A percentile compares a stretch with the other conserved stretches of the same genome.
phyloP scores from a whole-genome alignment of 2,797 vertebrate genomes.

The Chelmon rostratus region DNA sequence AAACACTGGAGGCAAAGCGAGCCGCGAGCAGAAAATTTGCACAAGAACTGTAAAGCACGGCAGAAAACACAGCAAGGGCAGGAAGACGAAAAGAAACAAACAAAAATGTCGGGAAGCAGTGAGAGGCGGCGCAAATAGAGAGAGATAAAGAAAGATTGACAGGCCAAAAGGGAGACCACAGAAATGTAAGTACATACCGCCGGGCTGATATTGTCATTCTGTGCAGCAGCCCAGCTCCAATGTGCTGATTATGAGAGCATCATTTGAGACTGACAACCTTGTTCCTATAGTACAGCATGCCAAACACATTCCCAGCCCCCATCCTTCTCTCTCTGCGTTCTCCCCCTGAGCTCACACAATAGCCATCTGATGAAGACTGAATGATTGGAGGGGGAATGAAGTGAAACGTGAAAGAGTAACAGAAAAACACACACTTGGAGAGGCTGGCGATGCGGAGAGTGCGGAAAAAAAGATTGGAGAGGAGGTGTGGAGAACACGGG shows the following conservation, averaged over 20 bases:
- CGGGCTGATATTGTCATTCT: slow-evolving; percentile 73
- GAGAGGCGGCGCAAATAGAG: slow-evolving; percentile 37
- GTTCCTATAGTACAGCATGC: slow-evolving; percentile 71
- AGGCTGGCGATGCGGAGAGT: slow-evolving; percentile 48
- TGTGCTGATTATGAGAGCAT: slow-evolving; percentile 80
- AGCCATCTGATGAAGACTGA: slow-evolving; percentile 81
- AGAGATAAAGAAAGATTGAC: slow-evolving; percentile 67
- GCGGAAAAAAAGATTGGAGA: slow-evolving; percentile 37
- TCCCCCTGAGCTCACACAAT: slow-evolving; percentile 77
- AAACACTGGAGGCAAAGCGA: slow-evolving; percentile 55
- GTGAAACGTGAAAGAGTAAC: slow-evolving; percentile 65
- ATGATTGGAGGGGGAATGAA: slow-evolving; percentile 70
- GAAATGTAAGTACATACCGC: slow-evolving; percentile 61
- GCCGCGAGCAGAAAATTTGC: slow-evolving; percentile 49
- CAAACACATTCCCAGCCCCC: slow-evolving; percentile 70
- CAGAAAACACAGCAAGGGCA: slow-evolving; percentile 32
- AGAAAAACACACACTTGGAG: slow-evolving; percentile 52
- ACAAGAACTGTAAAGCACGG: slow-evolving; percentile 39
- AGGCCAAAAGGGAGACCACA: slow-evolving; percentile 66
- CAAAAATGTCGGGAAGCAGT: slow-evolving; percentile 25
- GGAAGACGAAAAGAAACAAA: slow-evolving; percentile 45
- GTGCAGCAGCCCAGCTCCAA: slow-evolving; percentile 66
- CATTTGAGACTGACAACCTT: slow-evolving; percentile 78
- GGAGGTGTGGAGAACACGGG: slow-evolving; percentile 69
- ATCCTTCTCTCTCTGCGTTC: slow-evolving; percentile 46